Percentiles rank a stretch among this genome's conserved stretches.
phyloP scores from a whole-genome alignment of 2,888 invertebrate genomes.

The Thera obeliscata region DNA sequence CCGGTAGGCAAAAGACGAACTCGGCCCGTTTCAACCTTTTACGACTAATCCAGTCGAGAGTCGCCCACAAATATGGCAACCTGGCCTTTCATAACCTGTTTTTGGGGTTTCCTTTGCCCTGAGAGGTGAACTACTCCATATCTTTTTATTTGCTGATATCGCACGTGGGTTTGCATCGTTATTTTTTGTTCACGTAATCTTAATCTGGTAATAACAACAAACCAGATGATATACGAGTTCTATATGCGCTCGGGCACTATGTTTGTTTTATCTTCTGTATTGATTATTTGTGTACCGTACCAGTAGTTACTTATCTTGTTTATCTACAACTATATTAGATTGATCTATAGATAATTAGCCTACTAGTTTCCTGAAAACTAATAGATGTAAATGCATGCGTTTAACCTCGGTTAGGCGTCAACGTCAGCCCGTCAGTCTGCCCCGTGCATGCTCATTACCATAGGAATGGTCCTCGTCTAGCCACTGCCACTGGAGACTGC shows the following conservation, averaged over 20 bases:
- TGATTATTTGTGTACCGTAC: not conserved
- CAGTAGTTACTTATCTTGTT: conserved; percentile 7
- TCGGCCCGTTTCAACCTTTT: conserved; percentile 81
- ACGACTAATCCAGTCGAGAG: conserved; percentile 81
- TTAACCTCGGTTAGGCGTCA: conserved; percentile 58
- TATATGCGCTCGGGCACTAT: not conserved
- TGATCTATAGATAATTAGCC: conserved; percentile 31
- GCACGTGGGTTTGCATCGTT: conserved; percentile 50
- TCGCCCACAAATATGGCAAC: conserved; percentile 80
- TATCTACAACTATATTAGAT: conserved; percentile 23
- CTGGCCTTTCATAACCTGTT: conserved; percentile 82
- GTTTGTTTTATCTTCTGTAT: conserved; percentile 2
- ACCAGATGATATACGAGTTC: conserved; percentile 1
- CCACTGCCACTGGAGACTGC: conserved; percentile 39
- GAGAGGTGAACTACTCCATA: conserved; percentile 57
- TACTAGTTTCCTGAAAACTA: conserved; percentile 63
- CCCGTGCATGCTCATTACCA: conserved; percentile 65
- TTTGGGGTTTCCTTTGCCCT: conserved; percentile 82
- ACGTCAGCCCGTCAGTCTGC: conserved; percentile 47
- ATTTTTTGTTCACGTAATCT: conserved; percentile 21
- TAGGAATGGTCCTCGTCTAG: conserved; percentile 72
- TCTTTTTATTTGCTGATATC: conserved; percentile 56
- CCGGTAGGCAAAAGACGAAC: conserved; percentile 72
- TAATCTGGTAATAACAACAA: conserved; percentile 24
- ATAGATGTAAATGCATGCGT: conserved; percentile 61